These are phyloP conservation scores for Mellilla xanthometata DNA, from an alignment of 2,888 invertebrate genomes.

Conservation along the genomic window DNA sequence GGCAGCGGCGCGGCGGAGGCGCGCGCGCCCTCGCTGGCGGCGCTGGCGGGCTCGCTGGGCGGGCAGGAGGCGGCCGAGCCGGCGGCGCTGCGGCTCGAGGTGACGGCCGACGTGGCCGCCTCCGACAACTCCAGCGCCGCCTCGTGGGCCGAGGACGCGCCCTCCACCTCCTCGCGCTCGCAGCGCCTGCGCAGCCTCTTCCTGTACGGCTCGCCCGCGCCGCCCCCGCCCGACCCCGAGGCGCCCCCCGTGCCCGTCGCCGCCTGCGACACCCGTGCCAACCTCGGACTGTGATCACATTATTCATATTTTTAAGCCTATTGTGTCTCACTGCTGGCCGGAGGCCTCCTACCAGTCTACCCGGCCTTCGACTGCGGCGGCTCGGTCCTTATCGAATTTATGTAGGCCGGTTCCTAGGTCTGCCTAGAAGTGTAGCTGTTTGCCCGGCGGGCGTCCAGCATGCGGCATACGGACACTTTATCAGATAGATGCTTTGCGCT, in stretches of 20 bases:
- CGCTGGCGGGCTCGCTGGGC: constrained; percentile 71
- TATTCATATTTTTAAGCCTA: too few relatives aligned
- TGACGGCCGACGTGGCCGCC: constrained; percentile 61
- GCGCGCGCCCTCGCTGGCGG: constrained; percentile 70
- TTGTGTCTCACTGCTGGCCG: too few relatives aligned
- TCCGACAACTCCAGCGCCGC: constrained; percentile 55
- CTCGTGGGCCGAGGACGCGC: constrained; percentile 61
- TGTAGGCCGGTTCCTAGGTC: too few relatives aligned
- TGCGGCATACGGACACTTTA: too few relatives aligned
- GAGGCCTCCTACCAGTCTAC: too few relatives aligned
- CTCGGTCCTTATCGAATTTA: too few relatives aligned
- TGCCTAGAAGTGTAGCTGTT: too few relatives aligned
- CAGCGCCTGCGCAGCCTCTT: constrained; percentile 62
- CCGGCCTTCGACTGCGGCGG: too few relatives aligned
- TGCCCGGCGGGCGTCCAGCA: constrained; percentile 1
- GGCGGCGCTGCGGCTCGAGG: constrained; percentile 57
- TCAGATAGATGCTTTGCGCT: constrained; percentile 73
- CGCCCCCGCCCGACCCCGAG: constrained; percentile 31
- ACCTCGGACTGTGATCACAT: too few relatives aligned
- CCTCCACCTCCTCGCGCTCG: constrained; percentile 59
- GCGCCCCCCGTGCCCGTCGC: not conserved
- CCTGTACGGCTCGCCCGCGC: constrained; percentile 67
- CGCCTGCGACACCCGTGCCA: not conserved
- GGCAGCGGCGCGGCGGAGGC: constrained; percentile 61
- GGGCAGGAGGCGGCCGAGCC: constrained; percentile 55